Evolutionary conservation across 2,797 vertebrate species (phyloP), one percentile per base, ranked within the genome.

Genomic region (Sardinella longiceps): DNA sequence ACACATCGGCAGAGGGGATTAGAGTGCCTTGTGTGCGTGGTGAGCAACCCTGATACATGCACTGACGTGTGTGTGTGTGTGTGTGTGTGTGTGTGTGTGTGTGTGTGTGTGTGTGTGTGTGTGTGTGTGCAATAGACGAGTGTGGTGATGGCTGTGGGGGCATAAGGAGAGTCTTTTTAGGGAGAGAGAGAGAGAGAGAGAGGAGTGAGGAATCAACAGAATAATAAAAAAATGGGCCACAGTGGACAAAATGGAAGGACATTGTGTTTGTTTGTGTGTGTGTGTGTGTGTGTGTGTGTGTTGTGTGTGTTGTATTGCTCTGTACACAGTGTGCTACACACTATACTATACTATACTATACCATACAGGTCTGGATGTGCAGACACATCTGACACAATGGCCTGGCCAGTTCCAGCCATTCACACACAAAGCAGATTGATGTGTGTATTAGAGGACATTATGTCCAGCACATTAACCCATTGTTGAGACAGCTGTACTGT

Each of bases 1-100:
- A 37, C 63, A 70, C 63, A 70, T 70, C 30, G 30, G 63, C 28
- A 15, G 63, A 70, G 14, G 28, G 63, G 63, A 70, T 70, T 70
- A 70, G 63, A 70, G 63, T 9, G 63, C 37, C 63, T 70, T 11
- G 63, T 5, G 63, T 18, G 12, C 28, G 28, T 14, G 28, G 25
- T 15, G 63, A 15, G 63, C 30, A 70, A 30, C 63, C 28, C 63
- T 15, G 28, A 70, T 4, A 33, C 63, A 5, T 43, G 28, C 63
- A 33, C 30, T 70, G 63, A 9, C 63, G 33, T 2, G 2, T 15
- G 2, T 50, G 28, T 15, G 1, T 33, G 25, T 12, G 63, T 12
- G 63, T 12, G 63, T 12, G 60, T 63, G 10, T 25, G 60, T 7
- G 7, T 70, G 25, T 30, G 63, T 28, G 63, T 14, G 30, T 15